Conservation (phyloP, 1,140 invertebrate species). For the Bombus terrestris region DNA sequence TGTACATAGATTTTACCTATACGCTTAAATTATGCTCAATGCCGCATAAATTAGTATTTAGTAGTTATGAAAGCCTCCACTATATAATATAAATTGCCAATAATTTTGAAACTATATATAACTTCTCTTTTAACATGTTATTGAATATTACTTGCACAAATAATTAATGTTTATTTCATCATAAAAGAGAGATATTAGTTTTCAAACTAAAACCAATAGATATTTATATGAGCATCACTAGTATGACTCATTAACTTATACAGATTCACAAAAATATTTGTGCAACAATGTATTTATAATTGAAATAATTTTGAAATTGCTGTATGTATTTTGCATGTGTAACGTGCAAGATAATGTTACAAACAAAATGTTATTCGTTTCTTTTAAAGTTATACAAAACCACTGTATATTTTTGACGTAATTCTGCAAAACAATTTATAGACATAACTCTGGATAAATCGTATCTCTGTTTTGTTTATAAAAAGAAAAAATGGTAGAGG, state of each 20-base stretch:
- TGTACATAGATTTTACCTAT: conserved; percentile 9
- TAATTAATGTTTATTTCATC: neutral
- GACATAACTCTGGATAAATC: too few relatives aligned
- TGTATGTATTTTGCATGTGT: too few relatives aligned
- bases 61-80: neutral
- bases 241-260: too few relatives aligned
- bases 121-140: neutral
- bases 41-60: conserved; percentile 11
- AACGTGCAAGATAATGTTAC: neutral
- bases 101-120: neutral
- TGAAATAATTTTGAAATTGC: too few relatives aligned
- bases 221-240: too few relatives aligned
- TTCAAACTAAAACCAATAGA: neutral
- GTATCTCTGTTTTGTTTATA: too few relatives aligned
- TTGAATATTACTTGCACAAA: neutral
- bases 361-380: neutral
- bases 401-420: neutral
- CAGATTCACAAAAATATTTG: too few relatives aligned
- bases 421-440: too few relatives aligned
- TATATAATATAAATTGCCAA: neutral
- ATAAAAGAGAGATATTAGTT: neutral
- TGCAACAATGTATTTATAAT: too few relatives aligned
- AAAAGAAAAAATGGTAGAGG: too few relatives aligned
- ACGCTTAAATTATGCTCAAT: neutral
- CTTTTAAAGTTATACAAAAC: too few relatives aligned